Evolutionary conservation across 2,113 vertebrate species (phyloP).

Genomic region (western clawed frog (Xenopus tropicalis)): UCB_Xtro_10.0 CM004446.2:109814001-109814500

Average conservation of each 20-base stretch:
- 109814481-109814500: too few species aligned
- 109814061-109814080: conserved; percentile 41
- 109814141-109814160: conserved; percentile 45
- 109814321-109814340: neutral
- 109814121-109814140: conserved; percentile 38
- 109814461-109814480: too few species aligned
- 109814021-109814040: conserved; percentile 37
- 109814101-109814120: conserved; percentile 41
- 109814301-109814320: conserved; percentile 4
- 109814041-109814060: conserved; percentile 37
- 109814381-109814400: too few species aligned
- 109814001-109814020: too few species aligned
- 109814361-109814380: too few species aligned
- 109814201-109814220: conserved; percentile 46
- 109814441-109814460: too few species aligned
- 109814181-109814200: conserved; percentile 46
- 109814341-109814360: too few species aligned
- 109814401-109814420: too few species aligned
- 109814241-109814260: conserved; percentile 35
- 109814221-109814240: conserved; percentile 29
- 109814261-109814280: conserved; percentile 18
- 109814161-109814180: conserved; percentile 40
- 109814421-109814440: too few species aligned
- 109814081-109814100: conserved; percentile 44
- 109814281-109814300: conserved; percentile 10